Conservation (phyloP, 2,113 vertebrate species). For the Holacanthus passer region DNA sequence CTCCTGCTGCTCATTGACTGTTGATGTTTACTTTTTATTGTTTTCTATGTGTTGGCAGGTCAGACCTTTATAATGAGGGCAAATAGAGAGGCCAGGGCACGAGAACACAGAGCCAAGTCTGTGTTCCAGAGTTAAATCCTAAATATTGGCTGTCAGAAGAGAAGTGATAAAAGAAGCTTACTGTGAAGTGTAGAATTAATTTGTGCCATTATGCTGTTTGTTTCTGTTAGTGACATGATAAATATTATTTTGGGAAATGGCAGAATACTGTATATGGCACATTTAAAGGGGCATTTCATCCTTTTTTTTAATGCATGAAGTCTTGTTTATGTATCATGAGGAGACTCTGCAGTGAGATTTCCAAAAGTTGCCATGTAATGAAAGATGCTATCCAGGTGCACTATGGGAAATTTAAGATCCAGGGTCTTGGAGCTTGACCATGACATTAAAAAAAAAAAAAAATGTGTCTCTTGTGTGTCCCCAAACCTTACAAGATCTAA, state of each 20-base stretch:
- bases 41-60: constrained; percentile 58
- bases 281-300: neutral
- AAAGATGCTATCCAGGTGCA: neutral
- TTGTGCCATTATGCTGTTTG: constrained; percentile 2
- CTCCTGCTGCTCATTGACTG: constrained; percentile 42
- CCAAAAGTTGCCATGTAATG: too few species aligned
- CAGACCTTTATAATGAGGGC: constrained; percentile 67
- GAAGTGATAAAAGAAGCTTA: constrained; percentile 36
- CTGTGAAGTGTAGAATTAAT: constrained; percentile 27
- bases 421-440: neutral
- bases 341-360: too few species aligned
- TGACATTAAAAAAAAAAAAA: too few species aligned
- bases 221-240: neutral
- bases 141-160: constrained; percentile 38
- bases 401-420: neutral
- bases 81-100: constrained; percentile 39
- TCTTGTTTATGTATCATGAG: too few species aligned
- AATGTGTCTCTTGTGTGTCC: too few species aligned
- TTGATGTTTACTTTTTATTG: constrained; percentile 64
- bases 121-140: constrained; percentile 33
- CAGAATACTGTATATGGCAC: neutral
- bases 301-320: neutral
- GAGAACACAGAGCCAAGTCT: constrained; percentile 35
- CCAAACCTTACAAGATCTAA: too few species aligned
- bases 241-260: neutral